A percentile compares a stretch with the other conserved stretches of the same genome.
Conservation (phyloP, 2,888 invertebrate genomes). For the Agrochola macilenta region DNA sequence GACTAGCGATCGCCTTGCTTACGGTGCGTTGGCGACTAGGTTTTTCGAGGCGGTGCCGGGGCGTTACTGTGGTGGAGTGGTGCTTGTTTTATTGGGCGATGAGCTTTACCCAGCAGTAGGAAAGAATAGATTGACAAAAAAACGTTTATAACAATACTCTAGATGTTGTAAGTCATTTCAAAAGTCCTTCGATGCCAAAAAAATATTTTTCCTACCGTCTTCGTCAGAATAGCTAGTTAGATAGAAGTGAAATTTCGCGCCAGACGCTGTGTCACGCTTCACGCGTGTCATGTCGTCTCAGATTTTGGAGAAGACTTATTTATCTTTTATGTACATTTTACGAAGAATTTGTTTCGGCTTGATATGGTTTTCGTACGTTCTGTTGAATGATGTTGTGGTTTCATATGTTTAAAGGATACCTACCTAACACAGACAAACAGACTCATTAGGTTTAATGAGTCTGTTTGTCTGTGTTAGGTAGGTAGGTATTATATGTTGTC, state of each 20-base stretch:
- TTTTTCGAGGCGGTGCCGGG: no score
- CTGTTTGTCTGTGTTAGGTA: background rate
- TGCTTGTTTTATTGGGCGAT: no score
- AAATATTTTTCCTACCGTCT: background rate
- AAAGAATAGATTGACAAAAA: background rate
- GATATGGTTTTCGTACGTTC: constrained; percentile 7
- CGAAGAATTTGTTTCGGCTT: constrained; percentile 13
- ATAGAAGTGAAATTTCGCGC: constrained; percentile 35
- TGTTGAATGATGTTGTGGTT: constrained; percentile 14
- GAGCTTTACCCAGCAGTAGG: no score
- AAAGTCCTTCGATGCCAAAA: constrained; percentile 4
- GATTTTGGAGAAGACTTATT: constrained; percentile 42
- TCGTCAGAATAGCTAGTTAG: constrained; percentile 32
- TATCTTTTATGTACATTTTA: constrained; percentile 34
- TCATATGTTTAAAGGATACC: background rate
- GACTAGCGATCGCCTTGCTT: no score
- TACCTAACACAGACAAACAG: no score
- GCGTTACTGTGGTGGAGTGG: no score
- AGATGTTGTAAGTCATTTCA: no score
- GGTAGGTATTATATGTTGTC: background rate
- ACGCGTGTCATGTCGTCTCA: constrained; percentile 39
- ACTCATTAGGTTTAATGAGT: no score
- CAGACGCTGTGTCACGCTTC: constrained; percentile 46
- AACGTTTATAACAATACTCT: background rate
- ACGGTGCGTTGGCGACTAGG: no score